Evolutionary conservation across 2,888 invertebrate species (phyloP).

Genomic region (Ligdia adustata): DNA sequence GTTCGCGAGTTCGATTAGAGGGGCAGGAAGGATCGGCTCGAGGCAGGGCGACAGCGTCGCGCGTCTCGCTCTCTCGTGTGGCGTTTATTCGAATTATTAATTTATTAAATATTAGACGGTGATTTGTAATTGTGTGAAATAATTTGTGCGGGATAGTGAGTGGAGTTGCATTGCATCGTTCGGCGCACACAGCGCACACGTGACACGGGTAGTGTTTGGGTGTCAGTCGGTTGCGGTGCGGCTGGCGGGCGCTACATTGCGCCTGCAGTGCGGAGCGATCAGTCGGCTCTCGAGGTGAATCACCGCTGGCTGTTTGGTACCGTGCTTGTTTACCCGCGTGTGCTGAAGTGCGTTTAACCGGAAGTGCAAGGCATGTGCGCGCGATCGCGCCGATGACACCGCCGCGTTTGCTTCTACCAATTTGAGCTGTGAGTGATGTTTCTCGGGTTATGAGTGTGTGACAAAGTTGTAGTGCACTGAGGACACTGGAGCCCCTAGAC

Average conservation of each 20-base stretch:
- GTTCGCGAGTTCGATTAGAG: constrained; percentile 86
- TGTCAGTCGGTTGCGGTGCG: constrained; percentile 75
- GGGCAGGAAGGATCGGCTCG: constrained; percentile 67
- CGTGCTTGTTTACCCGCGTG: constrained; percentile 81
- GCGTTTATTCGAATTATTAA: constrained; percentile 57
- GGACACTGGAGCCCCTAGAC: constrained; percentile 87
- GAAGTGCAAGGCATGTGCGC: constrained; percentile 81
- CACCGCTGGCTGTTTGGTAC: constrained; percentile 75
- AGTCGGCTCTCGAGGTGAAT: constrained; percentile 70
- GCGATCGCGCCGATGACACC: constrained; percentile 77
- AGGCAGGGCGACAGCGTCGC: constrained; percentile 70
- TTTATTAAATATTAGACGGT: constrained; percentile 58
- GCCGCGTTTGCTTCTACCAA: constrained; percentile 70
- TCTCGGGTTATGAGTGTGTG: constrained; percentile 82
- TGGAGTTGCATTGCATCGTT: constrained; percentile 54
- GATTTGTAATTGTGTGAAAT: constrained; percentile 61
- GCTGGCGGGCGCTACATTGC: constrained; percentile 67
- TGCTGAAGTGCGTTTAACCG: constrained; percentile 79
- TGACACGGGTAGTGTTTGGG: constrained; percentile 77
- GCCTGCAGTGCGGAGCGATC: constrained; percentile 76
- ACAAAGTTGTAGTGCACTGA: constrained; percentile 79
- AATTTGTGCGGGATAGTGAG: constrained; percentile 66
- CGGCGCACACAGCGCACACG: constrained; percentile 65
- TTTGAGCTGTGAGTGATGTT: constrained; percentile 75
- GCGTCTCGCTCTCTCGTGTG: constrained; percentile 64